A percentile compares a stretch with the other conserved stretches of the same genome.
Conservation (phyloP, 2,888 invertebrate genomes). For the Yponomeuta sedellus region DNA sequence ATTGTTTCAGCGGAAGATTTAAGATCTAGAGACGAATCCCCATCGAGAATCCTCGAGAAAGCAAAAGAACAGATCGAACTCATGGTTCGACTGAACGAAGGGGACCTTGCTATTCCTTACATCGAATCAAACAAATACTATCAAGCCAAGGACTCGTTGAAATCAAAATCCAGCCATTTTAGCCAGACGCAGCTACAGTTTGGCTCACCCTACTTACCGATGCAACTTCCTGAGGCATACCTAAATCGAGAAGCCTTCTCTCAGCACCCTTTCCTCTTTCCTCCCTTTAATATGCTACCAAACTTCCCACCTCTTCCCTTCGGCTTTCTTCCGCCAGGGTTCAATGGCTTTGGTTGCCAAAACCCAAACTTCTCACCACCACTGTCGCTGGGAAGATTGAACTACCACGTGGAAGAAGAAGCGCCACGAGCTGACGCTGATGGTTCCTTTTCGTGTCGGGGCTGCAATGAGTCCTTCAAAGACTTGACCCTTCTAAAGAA, state of each 20-base stretch:
- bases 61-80: conserved; percentile 86
- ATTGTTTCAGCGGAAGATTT: conserved; percentile 83
- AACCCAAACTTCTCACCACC: conserved; percentile 55
- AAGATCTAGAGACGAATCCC: conserved; percentile 51
- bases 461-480: conserved; percentile 80
- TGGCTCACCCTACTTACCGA: conserved; percentile 49
- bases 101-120: conserved; percentile 77
- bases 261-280: conserved; percentile 66
- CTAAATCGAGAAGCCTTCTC: conserved; percentile 61
- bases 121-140: conserved; percentile 72
- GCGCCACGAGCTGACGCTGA: conserved; percentile 80
- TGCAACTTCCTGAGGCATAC: conserved; percentile 58
- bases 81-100: conserved; percentile 85
- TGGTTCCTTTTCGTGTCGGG: conserved; percentile 81
- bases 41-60: conserved; percentile 69
- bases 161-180: conserved; percentile 43
- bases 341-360: conserved; percentile 60
- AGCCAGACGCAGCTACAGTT: conserved; percentile 45
- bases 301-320: conserved; percentile 66
- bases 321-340: conserved; percentile 60
- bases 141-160: conserved; percentile 55
- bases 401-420: conserved; percentile 81
- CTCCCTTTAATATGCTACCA: conserved; percentile 68
- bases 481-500: conserved; percentile 80
- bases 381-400: conserved; percentile 53